Evolutionary conservation across 2,113 vertebrate genomes (phyloP).

Genomic region (Coregonus clupeaformis): DNA sequence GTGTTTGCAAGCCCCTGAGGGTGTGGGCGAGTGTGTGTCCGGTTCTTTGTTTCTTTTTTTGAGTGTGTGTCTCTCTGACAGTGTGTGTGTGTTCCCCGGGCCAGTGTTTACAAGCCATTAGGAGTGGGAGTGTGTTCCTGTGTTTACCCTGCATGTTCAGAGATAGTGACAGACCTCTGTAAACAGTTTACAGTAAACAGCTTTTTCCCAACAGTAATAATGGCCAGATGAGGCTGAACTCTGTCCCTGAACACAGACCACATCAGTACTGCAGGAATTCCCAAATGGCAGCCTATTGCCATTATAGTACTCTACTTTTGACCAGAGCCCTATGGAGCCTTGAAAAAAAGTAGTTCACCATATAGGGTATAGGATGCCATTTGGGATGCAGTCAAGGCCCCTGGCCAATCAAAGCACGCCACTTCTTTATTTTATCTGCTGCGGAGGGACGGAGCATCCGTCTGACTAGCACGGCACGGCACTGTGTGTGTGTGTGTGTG

Average conservation of each 20-base stretch:
- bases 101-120: constrained; percentile 67
- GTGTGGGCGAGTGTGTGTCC: constrained; percentile 50
- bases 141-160: constrained; percentile 69
- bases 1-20: constrained; percentile 29
- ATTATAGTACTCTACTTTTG: too few species aligned
- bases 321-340: too few species aligned
- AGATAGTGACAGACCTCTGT: constrained; percentile 69
- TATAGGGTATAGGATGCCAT: constrained; percentile 18
- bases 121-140: constrained; percentile 74
- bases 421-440: constrained; percentile 57
- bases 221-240: constrained; percentile 71
- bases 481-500: too few species aligned
- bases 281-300: constrained; percentile 8
- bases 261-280: neutral
- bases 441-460: constrained; percentile 36
- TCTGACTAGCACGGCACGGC: constrained; percentile 22
- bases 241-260: constrained; percentile 46
- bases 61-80: constrained; percentile 25
- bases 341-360: too few species aligned
- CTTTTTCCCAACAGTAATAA: constrained; percentile 68
- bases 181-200: constrained; percentile 75
- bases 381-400: constrained; percentile 50
- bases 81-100: constrained; percentile 46
- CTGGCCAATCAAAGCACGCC: constrained; percentile 53
- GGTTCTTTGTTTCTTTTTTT: constrained; percentile 32